Conservation (phyloP, 2,797 vertebrate species). For the Rhabdophis nuchalis region DNA sequence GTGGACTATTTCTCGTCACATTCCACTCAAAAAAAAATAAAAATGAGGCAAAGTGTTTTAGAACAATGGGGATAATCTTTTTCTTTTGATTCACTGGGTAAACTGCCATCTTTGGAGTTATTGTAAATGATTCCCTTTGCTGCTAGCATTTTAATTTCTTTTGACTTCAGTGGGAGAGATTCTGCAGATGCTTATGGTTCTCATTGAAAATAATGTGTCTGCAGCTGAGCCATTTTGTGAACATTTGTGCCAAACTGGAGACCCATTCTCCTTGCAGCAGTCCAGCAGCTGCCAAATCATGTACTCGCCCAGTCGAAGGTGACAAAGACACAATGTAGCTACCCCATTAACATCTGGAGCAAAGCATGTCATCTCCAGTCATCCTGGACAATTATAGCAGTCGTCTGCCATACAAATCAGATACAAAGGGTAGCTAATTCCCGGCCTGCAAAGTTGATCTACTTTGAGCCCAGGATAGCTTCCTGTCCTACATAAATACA, state of each 20-base stretch:
- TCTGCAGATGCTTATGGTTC: not conserved
- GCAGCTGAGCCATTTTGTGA: not conserved
- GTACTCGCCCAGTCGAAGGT: not conserved
- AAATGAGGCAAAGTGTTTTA: not conserved
- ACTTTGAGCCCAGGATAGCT: not conserved
- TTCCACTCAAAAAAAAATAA: not conserved
- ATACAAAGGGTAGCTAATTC: not conserved
- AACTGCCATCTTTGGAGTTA: not conserved
- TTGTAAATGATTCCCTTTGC: not conserved
- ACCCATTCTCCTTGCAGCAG: too few relatives aligned
- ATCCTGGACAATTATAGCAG: not conserved
- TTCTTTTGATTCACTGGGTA: not conserved
- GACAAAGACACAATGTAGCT: not conserved
- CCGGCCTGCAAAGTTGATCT: not conserved
- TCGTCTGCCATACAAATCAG: not conserved
- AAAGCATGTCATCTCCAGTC: not conserved
- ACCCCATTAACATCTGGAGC: not conserved
- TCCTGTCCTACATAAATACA: not conserved
- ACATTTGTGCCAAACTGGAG: not conserved
- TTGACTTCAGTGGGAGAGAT: not conserved
- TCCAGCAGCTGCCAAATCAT: not conserved
- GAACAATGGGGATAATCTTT: not conserved
- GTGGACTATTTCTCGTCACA: not conserved
- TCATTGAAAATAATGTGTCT: not conserved
- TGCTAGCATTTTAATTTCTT: not conserved